A percentile compares a stretch with the other conserved stretches of the same genome.
Evolutionary conservation across 2,113 vertebrate genomes (phyloP).

Genomic region (Tonatia bakeri): DNA sequence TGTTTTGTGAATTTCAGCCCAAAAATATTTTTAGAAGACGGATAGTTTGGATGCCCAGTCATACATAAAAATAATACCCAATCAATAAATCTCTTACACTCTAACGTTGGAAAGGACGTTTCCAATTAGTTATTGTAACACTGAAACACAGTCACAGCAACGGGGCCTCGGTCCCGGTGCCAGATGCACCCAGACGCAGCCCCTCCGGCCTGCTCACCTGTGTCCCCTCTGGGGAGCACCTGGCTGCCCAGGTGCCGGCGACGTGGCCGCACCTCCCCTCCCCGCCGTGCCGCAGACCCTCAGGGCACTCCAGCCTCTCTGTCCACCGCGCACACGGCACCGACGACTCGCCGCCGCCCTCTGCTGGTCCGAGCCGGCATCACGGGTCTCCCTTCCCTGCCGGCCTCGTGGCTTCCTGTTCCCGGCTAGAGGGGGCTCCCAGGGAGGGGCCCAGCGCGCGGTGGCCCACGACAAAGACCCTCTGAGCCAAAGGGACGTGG

Average conservation of each 20-base stretch:
- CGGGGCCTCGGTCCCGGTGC: neutral
- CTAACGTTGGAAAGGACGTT: neutral
- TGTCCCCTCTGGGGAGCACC: neutral
- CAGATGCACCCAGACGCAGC: fast-evolving
- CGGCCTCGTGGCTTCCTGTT: neutral
- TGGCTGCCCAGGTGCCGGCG: neutral
- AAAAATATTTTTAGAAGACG: neutral
- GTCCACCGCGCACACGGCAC: fast-evolving
- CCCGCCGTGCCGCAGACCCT: fast-evolving
- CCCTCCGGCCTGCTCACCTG: neutral
- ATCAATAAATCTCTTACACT: neutral
- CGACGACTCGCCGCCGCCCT: fast-evolving
- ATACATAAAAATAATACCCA: neutral
- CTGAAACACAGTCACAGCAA: neutral
- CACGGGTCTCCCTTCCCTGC: neutral
- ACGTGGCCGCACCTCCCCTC: neutral
- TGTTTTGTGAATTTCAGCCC: no score
- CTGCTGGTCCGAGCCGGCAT: fast-evolving
- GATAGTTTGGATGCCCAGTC: neutral
- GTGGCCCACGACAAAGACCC: neutral
- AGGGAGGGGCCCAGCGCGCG: neutral
- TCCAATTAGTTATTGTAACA: neutral
- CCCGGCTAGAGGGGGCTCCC: neutral
- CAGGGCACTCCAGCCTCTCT: fast-evolving
- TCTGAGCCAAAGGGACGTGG: fast-evolving